Conservation (phyloP, 2,113 vertebrate species). For the Pleuronectes platessa region DNA sequence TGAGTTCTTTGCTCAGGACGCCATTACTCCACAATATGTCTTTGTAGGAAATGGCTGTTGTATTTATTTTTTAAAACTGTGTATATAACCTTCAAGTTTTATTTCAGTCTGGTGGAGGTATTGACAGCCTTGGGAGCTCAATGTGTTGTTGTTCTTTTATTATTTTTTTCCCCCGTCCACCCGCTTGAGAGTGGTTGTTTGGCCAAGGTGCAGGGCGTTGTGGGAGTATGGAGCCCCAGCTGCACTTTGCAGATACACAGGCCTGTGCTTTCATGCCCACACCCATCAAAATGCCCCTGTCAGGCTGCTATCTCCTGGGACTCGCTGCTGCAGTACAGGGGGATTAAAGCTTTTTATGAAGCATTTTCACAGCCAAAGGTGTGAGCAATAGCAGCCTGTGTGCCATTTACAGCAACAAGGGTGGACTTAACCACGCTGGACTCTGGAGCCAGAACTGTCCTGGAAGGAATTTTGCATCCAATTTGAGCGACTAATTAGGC, state of each 20-base stretch:
- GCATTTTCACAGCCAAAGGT: slow-evolving; percentile 73
- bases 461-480: slow-evolving; percentile 38
- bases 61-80: background rate
- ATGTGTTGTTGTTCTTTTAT: slow-evolving; percentile 24
- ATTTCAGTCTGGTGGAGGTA: slow-evolving; percentile 35
- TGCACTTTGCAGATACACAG: slow-evolving; percentile 79
- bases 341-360: slow-evolving; percentile 75
- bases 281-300: slow-evolving; percentile 72
- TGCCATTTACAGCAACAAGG: slow-evolving; percentile 53
- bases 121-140: slow-evolving; percentile 47
- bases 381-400: slow-evolving; percentile 48
- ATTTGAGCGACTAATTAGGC: slow-evolving; percentile 58
- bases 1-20: background rate
- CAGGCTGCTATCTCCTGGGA: slow-evolving; percentile 71
- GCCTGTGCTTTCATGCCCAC: slow-evolving; percentile 68
- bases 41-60: background rate
- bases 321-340: slow-evolving; percentile 61
- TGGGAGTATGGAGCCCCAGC: slow-evolving; percentile 62
- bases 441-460: slow-evolving; percentile 18
- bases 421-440: slow-evolving; percentile 35
- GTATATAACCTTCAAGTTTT: slow-evolving; percentile 27
- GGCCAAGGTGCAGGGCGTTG: slow-evolving; percentile 57
- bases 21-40: background rate
- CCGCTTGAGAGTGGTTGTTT: slow-evolving; percentile 56
- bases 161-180: slow-evolving; percentile 17